Evolutionary conservation across 2,113 vertebrate genomes (phyloP).

Genomic region (Peromyscus californicus): DNA sequence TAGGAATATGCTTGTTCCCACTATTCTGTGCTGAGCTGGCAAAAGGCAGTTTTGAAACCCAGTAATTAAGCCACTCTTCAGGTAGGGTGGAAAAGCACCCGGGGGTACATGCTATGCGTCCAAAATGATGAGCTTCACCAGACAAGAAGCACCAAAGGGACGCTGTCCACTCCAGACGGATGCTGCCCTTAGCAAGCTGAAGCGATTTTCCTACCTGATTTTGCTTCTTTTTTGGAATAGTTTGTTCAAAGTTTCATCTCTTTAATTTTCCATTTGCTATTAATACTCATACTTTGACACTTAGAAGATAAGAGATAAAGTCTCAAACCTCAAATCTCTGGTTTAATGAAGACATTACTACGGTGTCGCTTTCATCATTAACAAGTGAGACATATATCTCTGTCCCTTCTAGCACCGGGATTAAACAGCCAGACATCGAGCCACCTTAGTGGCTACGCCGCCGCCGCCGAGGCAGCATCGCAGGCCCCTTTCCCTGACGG

Average conservation of each 20-base stretch:
- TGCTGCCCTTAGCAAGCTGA: background rate
- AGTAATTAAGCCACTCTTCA: background rate
- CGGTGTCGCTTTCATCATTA: background rate
- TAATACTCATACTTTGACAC: background rate
- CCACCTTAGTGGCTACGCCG: background rate
- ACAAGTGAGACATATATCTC: background rate
- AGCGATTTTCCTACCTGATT: background rate
- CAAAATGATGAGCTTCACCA: background rate
- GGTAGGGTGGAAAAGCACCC: background rate
- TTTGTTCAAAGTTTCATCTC: background rate
- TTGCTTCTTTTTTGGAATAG: background rate
- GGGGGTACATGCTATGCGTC: background rate
- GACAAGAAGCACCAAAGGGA: too few relatives aligned
- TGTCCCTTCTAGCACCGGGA: background rate
- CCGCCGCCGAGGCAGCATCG: too few relatives aligned
- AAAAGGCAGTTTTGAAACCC: background rate
- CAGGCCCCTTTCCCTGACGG: background rate
- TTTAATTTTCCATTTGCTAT: background rate
- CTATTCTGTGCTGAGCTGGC: background rate
- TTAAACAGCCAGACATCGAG: background rate
- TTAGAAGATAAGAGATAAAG: background rate
- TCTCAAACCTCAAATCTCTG: background rate
- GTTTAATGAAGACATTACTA: background rate
- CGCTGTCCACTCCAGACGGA: background rate
- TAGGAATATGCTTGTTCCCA: too few relatives aligned